These are phyloP conservation scores for Piscicola geometra DNA, from an alignment of 2,888 invertebrate species.

Conservation along the genomic window DNA sequence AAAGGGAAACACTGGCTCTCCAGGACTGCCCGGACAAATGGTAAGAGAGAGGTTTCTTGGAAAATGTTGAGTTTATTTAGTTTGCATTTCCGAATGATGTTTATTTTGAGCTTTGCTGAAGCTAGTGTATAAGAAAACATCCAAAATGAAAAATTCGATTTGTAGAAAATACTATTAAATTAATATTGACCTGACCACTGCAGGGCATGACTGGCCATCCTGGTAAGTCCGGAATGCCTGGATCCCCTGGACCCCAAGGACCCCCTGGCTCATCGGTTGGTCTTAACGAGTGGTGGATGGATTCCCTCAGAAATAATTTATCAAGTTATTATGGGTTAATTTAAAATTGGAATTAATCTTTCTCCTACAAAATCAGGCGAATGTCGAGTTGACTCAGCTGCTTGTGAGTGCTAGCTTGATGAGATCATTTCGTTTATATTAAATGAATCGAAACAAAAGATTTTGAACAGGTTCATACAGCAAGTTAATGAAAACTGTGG, in stretches of 20 bases:
- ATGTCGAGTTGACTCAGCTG: background rate
- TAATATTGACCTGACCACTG: background rate
- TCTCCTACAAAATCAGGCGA: background rate
- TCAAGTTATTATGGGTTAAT: background rate
- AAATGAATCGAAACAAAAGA: too few species aligned
- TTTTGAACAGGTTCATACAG: background rate
- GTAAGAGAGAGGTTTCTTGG: background rate
- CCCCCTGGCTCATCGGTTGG: slow-evolving; percentile 24
- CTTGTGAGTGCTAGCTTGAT: too few species aligned
- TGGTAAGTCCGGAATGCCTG: slow-evolving; percentile 29
- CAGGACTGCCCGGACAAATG: slow-evolving; percentile 25
- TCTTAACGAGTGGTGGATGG: background rate
- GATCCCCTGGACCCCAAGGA: slow-evolving; percentile 14
- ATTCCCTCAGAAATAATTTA: background rate
- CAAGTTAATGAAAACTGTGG: background rate
- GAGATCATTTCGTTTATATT: too few species aligned
- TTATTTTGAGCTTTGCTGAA: background rate
- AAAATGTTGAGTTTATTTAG: background rate
- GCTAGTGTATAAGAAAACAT: too few species aligned
- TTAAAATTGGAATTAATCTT: background rate
- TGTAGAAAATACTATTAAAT: too few species aligned
- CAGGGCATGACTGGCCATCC: slow-evolving; percentile 26
- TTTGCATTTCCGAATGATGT: background rate
- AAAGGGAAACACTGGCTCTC: slow-evolving; percentile 27
- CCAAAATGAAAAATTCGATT: too few species aligned